Evolutionary conservation across 2,888 invertebrate species (phyloP).

Genomic region (Ennomos fuscantarius): DNA sequence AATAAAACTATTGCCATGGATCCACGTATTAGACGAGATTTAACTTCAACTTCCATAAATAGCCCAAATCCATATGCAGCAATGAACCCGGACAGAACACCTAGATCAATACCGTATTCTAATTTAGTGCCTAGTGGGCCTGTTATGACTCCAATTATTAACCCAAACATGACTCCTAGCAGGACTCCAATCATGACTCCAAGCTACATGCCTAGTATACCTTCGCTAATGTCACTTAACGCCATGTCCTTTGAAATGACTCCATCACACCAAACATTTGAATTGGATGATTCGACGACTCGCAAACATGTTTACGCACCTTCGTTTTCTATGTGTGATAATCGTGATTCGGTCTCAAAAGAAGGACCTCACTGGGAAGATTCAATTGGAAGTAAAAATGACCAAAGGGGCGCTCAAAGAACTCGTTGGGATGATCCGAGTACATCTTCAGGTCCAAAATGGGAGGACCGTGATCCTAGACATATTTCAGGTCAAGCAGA

Average conservation of each 20-base stretch:
- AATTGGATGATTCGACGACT: constrained; percentile 51
- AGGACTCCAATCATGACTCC: constrained; percentile 43
- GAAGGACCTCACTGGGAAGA: constrained; percentile 46
- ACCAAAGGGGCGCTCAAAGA: constrained; percentile 18
- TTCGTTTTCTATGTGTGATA: constrained; percentile 50
- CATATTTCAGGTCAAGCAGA: constrained; percentile 30
- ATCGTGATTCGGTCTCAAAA: constrained; percentile 46
- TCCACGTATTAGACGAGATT: constrained; percentile 64
- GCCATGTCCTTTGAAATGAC: constrained; percentile 60
- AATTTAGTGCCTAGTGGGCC: constrained; percentile 28
- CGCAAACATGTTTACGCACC: constrained; percentile 72
- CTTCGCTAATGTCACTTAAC: constrained; percentile 49
- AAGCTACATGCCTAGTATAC: constrained; percentile 43
- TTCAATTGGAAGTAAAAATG: constrained; percentile 8
- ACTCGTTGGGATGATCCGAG: constrained; percentile 30
- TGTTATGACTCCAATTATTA: constrained; percentile 42
- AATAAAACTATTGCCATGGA: constrained; percentile 48
- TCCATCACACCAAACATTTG: constrained; percentile 55
- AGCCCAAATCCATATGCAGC: constrained; percentile 45
- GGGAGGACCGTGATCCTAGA: constrained; percentile 42
- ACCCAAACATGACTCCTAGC: constrained; percentile 41
- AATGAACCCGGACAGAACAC: constrained; percentile 45
- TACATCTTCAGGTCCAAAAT: constrained; percentile 36
- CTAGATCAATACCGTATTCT: constrained; percentile 36
- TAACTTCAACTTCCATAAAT: constrained; percentile 40